Evolutionary conservation across 2,113 vertebrate genomes (phyloP), one percentile per base, ranked within the genome.

Genomic region (Brachypodius melanocephalos): DNA sequence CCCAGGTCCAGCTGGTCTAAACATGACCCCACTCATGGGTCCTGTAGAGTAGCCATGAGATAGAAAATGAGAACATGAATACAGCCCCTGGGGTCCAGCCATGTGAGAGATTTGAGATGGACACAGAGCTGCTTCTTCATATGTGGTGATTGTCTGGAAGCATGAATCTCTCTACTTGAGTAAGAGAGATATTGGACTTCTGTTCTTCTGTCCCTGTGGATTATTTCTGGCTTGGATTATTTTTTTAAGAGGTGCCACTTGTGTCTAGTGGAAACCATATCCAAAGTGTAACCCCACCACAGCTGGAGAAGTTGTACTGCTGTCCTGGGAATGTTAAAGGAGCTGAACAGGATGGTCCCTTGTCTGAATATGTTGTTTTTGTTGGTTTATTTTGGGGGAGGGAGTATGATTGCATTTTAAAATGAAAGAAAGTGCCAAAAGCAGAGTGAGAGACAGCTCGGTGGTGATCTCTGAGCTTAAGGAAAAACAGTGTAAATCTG

Each of bases 401-500:
- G 25, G 51, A 54, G 6, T 38, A 38, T 54, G 36, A 81, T 10
- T 94, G 21, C 26, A 42, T 49, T 77, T 86, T 61, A 67, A 96
- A 94, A 66, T 32, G 22, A 26, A 80, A 79, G 82, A 40, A 92
- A 65, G 46, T 93, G 74, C 92, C 88, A 93, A 94, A 94, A 85
- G 29, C 34, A 71, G 59, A 55, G 85, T 76, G 71, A 90, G 90
- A 95, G 79, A 74, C 57, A 79, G 74, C 54, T 89, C 81, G 61
- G 71, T 8, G 7, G 32, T 3, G 2, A 85, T 36, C 58, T 81
- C 77, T 52, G 81, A 65, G 84, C 79, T 90, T 75, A 40, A 88
- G 92, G 92, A 92, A 96, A 95, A 95, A 91, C 26, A 55, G 51
- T 18, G 51, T 94, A 85, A 94, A 90, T 80, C 38, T 94, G 94